These are phyloP conservation scores for Lota lota DNA, from an alignment of 2,113 vertebrate genomes.

Conservation along the genomic window DNA sequence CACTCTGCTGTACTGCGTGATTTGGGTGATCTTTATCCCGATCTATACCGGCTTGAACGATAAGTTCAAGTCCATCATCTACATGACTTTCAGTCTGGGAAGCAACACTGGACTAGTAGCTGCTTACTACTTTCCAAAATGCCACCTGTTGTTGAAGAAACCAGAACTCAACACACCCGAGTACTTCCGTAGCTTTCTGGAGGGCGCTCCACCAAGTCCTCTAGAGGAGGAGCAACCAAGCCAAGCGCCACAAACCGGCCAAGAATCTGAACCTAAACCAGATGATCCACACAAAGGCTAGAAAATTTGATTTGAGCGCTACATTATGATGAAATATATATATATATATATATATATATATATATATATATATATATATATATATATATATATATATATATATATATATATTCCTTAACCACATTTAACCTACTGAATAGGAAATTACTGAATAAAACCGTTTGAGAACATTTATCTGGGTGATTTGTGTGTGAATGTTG, in stretches of 20 bases:
- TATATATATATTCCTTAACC: neutral
- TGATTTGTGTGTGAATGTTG: too few species aligned
- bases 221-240: slow-evolving; percentile 45
- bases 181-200: slow-evolving; percentile 72
- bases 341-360: neutral
- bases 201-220: slow-evolving; percentile 47
- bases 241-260: slow-evolving; percentile 12
- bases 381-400: neutral
- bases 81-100: slow-evolving; percentile 64
- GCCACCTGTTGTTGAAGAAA: slow-evolving; percentile 74
- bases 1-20: slow-evolving; percentile 73
- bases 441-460: too few species aligned
- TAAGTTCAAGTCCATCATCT: slow-evolving; percentile 56
- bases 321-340: neutral
- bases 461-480: too few species aligned
- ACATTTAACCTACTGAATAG: too few species aligned
- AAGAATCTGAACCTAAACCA: neutral
- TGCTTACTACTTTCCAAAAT: slow-evolving; percentile 81
- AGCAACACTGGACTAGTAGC: slow-evolving; percentile 72
- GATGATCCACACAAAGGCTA: neutral
- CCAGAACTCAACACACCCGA: slow-evolving; percentile 77
- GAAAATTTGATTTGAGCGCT: neutral
- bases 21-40: slow-evolving; percentile 81
- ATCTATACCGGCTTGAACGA: slow-evolving; percentile 64
- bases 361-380: too few species aligned